phyloP scores from a whole-genome alignment of 2,797 vertebrate species.

The Pagetopsis macropterus region DNA sequence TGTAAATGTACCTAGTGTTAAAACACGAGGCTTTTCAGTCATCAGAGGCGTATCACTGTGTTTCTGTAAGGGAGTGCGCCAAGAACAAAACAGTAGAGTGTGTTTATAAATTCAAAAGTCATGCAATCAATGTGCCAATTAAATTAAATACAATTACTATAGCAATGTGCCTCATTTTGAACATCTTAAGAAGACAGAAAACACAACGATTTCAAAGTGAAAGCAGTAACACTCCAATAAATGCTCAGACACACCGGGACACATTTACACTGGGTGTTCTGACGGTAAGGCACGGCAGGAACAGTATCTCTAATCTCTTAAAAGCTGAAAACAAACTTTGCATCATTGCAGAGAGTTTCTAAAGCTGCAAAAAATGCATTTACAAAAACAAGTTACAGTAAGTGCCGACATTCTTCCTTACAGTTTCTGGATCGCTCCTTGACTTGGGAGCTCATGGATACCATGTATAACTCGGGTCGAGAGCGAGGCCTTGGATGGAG shows the following conservation, averaged over 20 bases:
- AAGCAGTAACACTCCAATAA: conserved; percentile 49
- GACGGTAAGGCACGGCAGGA: conserved; percentile 54
- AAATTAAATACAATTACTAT: conserved; percentile 59
- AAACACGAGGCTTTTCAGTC: conserved; percentile 26
- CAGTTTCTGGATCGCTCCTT: conserved; percentile 44
- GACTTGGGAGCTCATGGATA: conserved; percentile 86
- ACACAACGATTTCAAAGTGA: conserved; percentile 35
- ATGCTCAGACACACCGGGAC: conserved; percentile 37
- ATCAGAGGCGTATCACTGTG: conserved; percentile 36
- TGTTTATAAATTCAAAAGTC: conserved; percentile 48
- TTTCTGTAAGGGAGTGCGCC: conserved; percentile 51
- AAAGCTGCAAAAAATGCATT: conserved; percentile 22
- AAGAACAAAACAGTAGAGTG: conserved; percentile 48
- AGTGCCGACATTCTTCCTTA: conserved; percentile 35
- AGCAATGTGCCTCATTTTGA: conserved; percentile 54
- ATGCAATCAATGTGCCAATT: conserved; percentile 71
- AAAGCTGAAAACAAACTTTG: conserved; percentile 37
- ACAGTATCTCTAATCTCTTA: conserved; percentile 24
- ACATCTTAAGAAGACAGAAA: conserved; percentile 39
- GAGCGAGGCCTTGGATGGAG: conserved; percentile 19
- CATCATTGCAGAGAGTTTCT: conserved; percentile 23
- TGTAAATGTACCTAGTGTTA: conserved; percentile 36
- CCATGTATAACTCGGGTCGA: conserved; percentile 84
- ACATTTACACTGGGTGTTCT: conserved; percentile 40
- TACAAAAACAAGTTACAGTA: conserved; percentile 13